Evolutionary conservation across 1,140 invertebrate species (phyloP).

Genomic region (Pogonomyrmex californicus): DNA sequence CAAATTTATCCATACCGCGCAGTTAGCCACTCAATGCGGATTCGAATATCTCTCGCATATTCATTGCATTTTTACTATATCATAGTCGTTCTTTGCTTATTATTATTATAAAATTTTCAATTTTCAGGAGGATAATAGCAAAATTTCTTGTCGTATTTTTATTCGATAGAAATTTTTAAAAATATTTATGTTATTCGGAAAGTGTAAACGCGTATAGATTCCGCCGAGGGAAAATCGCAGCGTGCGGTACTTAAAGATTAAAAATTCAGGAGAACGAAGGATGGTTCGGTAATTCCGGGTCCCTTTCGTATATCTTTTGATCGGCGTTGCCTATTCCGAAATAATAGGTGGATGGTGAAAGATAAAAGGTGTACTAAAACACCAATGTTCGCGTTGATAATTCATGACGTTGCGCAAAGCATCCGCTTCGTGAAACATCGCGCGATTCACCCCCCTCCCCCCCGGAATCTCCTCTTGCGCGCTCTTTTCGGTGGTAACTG

Average conservation of each 20-base stretch:
- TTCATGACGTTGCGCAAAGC: neutral
- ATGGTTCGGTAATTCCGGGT: too few species aligned
- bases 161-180: neutral
- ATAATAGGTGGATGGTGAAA: neutral
- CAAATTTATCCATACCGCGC: neutral
- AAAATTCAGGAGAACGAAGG: neutral
- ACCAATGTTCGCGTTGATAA: neutral
- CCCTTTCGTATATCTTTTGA: neutral
- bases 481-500: too few species aligned
- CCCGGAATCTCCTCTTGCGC: neutral
- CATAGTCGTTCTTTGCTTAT: neutral
- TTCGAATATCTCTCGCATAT: neutral
- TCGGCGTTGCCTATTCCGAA: neutral
- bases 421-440: neutral
- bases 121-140: neutral
- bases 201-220: neutral
- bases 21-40: neutral
- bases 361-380: neutral
- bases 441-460: neutral
- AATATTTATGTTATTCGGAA: neutral
- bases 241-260: neutral
- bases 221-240: too few species aligned
- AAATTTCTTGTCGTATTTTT: neutral
- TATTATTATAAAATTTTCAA: too few species aligned
- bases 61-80: neutral